Evolutionary conservation across 2,797 vertebrate species (phyloP).

Genomic region (Australoheros facetus): DNA sequence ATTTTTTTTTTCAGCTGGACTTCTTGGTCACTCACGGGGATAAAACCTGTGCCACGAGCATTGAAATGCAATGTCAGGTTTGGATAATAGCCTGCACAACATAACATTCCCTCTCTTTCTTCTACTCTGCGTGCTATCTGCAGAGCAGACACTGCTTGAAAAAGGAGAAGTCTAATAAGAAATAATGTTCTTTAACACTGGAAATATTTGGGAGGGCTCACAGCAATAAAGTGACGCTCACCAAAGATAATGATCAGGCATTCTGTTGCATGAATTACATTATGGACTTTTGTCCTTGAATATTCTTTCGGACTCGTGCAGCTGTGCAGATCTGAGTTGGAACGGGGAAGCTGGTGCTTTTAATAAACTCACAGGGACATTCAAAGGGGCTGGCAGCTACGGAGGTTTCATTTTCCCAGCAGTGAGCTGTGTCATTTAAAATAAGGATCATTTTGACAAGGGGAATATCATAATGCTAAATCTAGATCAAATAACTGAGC

Average conservation of each 20-base stretch:
- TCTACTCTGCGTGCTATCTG: constrained; percentile 29
- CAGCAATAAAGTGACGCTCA: constrained; percentile 60
- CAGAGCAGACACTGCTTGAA: constrained; percentile 34
- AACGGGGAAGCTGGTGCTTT: constrained; percentile 77
- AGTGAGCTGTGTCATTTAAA: constrained; percentile 79
- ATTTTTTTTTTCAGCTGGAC: constrained; percentile 39
- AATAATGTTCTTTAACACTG: constrained; percentile 51
- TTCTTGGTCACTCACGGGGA: constrained; percentile 41
- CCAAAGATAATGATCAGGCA: constrained; percentile 66
- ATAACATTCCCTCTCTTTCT: constrained; percentile 26
- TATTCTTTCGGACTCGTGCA: constrained; percentile 71
- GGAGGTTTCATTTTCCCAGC: constrained; percentile 78
- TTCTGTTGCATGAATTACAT: constrained; percentile 63
- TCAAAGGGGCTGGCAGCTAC: constrained; percentile 78
- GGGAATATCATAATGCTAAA: constrained; percentile 76
- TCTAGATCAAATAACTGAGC: constrained; percentile 76
- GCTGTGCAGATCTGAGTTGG: constrained; percentile 71
- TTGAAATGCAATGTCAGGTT: constrained; percentile 53
- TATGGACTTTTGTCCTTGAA: constrained; percentile 78
- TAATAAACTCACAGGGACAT: constrained; percentile 80
- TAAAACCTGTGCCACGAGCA: constrained; percentile 36
- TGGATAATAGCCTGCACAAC: constrained; percentile 47
- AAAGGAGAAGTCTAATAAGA: constrained; percentile 49
- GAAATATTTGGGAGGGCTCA: constrained; percentile 64
- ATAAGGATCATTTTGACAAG: constrained; percentile 75